Percentiles rank a stretch among this genome's conserved stretches.
phyloP scores from a whole-genome alignment of 2,113 vertebrate species.

The Indri indri region DNA sequence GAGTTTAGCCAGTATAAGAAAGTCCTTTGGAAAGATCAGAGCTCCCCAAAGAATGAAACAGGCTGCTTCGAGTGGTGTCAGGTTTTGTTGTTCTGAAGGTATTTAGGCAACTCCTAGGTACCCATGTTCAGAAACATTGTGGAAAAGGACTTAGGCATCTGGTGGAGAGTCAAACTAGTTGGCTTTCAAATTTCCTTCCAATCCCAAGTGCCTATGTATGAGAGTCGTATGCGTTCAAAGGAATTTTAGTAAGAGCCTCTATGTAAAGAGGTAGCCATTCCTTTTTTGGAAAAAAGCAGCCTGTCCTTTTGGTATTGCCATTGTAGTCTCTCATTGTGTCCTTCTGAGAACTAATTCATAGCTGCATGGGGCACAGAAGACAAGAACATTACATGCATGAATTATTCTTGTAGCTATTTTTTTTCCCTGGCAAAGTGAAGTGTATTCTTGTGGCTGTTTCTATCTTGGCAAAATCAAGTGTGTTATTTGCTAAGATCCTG shows the following conservation, averaged over 20 bases:
- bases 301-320: constrained; percentile 14
- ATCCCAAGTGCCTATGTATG: not conserved
- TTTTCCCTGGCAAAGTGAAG: constrained; percentile 48
- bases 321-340: constrained; percentile 48
- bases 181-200: constrained; percentile 8
- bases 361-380: constrained; percentile 47
- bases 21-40: not conserved
- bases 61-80: not conserved
- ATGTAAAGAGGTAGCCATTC: not conserved
- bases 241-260: constrained; percentile 1
- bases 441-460: constrained; percentile 57
- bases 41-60: not conserved
- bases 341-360: constrained; percentile 63
- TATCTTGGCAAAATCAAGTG: constrained; percentile 56
- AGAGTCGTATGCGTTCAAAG: not conserved
- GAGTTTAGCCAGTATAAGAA: not conserved
- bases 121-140: not conserved
- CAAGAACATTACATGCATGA: constrained; percentile 63
- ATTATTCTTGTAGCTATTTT: constrained; percentile 57
- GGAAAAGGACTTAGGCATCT: not conserved
- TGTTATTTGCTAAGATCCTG: constrained; percentile 49
- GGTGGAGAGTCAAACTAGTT: not conserved
- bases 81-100: not conserved
- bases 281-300: constrained; percentile 1
- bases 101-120: too few species aligned